These are phyloP conservation scores for Oncorhynchus gorbuscha DNA, from an alignment of 2,113 vertebrate genomes.

Conservation along the genomic window DNA sequence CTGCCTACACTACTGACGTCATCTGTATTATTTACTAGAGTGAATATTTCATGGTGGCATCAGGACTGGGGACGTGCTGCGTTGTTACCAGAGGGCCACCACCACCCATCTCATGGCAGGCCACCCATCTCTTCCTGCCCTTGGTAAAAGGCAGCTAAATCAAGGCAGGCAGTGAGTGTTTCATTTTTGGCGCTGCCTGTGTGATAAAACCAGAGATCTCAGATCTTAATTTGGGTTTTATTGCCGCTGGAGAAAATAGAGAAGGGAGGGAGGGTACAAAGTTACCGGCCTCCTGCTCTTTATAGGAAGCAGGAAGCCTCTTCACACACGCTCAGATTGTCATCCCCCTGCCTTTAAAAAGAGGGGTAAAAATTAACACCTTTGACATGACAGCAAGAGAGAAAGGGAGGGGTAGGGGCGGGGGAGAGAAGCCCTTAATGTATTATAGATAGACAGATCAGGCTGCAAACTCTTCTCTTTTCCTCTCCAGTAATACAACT, in stretches of 20 bases:
- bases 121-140: too few species aligned
- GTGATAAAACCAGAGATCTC: constrained; percentile 25
- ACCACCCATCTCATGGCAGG: constrained; percentile 38
- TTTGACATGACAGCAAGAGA: background rate
- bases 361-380: constrained; percentile 2
- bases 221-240: background rate
- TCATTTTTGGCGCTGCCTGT: constrained; percentile 16
- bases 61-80: constrained; percentile 34
- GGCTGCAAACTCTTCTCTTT: constrained; percentile 22
- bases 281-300: too few species aligned
- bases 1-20: constrained; percentile 7
- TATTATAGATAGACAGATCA: constrained; percentile 28
- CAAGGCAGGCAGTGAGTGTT: constrained; percentile 1
- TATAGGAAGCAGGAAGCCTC: too few species aligned
- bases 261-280: background rate
- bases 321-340: too few species aligned
- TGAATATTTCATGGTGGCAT: constrained; percentile 70
- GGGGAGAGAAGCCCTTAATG: constrained; percentile 15
- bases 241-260: too few species aligned
- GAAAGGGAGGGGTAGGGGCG: background rate
- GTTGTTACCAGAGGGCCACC: constrained; percentile 24
- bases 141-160: constrained; percentile 21
- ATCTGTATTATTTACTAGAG: constrained; percentile 59
- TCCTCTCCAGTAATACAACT: constrained; percentile 24
- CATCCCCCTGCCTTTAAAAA: background rate